Conservation (phyloP, 2,113 vertebrate species). For the Cyrtonyx montezumae region DNA sequence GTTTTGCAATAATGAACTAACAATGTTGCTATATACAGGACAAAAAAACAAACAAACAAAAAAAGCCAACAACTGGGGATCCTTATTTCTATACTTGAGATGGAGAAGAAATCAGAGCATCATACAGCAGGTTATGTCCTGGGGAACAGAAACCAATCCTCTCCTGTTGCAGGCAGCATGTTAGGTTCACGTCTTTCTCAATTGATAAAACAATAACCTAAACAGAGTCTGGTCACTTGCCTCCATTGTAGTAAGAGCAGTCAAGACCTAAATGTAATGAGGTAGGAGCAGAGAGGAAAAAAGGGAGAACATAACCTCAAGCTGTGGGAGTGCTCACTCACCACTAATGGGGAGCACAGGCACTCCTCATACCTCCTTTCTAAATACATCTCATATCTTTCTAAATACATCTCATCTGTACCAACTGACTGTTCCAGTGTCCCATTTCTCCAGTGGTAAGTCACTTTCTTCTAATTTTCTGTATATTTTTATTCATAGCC, state of each 20-base stretch:
- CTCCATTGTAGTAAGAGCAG: not conserved
- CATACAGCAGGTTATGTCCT: not conserved
- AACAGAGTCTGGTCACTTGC: not conserved
- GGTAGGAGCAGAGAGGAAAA: not conserved
- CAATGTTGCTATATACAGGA: not conserved
- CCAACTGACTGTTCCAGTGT: not conserved
- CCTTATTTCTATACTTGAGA: not conserved
- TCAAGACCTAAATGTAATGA: not conserved
- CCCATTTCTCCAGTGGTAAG: not conserved
- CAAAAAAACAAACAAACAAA: not conserved
- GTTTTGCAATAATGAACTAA: not conserved
- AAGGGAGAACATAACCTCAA: not conserved
- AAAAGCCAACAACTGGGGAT: not conserved
- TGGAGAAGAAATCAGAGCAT: not conserved
- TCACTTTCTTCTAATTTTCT: not conserved
- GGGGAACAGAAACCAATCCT: not conserved
- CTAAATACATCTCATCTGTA: not conserved
- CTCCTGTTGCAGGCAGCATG: not conserved
- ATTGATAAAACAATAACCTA: not conserved
- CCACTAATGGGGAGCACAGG: fast-evolving
- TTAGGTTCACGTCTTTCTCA: not conserved
- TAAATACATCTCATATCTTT: not conserved
- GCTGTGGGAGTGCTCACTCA: not conserved
- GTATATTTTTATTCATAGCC: not conserved
- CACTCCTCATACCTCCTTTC: not conserved